Evolutionary conservation across 2,797 vertebrate genomes (phyloP), one percentile per base, ranked within the genome.

Genomic region (Bovichtus diacanthus): DNA sequence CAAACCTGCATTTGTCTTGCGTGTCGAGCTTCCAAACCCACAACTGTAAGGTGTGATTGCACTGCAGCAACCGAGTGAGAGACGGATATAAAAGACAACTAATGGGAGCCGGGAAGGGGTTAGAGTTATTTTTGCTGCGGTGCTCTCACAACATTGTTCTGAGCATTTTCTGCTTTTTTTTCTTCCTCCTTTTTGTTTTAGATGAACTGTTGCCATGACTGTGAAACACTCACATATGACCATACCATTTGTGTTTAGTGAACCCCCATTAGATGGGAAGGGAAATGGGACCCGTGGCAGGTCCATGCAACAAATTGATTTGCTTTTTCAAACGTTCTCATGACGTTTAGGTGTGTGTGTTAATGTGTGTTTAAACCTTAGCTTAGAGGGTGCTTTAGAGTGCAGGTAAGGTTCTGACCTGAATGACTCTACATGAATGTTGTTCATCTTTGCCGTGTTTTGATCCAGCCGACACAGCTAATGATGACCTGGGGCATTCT

Each of bases 381-480:
- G 47, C 13, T 34, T 49, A 41, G n/a, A 67, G 41, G 44, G 56
- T 16, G 29, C 60, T 67, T 80, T 36, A 21, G 55, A 38, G 64
- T 11, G 10, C 23, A 27, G 49, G 65, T 70, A 27, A 47, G 73
- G 70, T 79, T 77, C 43, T 66, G 50, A 80, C 66, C 65, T 58
- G 61, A 81, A 76, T 75, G 67, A 81, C 74, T 74, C 38, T 25
- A 58, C 23, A 59, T 73, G 50, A 76, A 43, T 63, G 39, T 39
- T 56, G 36, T 71, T 38, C 49, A 34, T 82, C 43, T 66, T 78
- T n/a, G 50, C 49, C 66, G 13, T 55, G 47, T 70, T 70, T 81
- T 65, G 21, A 49, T 78, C 60, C 49, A 62, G 59, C 39, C 61
- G 16, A 72, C 62, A 44, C 56, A 41, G 58, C 53, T 83, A 73